Base-by-base conservation (phyloP, 2,888 invertebrate genomes). In the Clistopyga incitator region DNA sequence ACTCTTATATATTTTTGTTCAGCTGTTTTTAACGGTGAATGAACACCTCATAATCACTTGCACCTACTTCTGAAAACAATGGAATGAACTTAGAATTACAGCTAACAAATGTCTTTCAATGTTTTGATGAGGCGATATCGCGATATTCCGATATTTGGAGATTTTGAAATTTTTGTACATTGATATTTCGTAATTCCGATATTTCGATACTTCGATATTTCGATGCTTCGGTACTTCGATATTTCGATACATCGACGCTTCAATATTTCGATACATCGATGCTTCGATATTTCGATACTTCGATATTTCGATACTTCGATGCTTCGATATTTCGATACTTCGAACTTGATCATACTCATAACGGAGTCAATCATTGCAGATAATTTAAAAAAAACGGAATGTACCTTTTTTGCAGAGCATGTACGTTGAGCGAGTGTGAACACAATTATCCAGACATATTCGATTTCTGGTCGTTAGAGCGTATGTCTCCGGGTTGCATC, bases 401-500 rank as follows among this genome's bases (percentile, higher is more conserved):
- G 6, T 8, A 3, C 34, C 8, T 38, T 38, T 6, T 38, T 38
- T 38, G 8, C 34, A 38, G 34, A 38, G 34, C 34, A 38, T 38
- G 34, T 47, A 47, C 47, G 13, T 47, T n/a, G 15, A 47, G 8
- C 47, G 56, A 59, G 3, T 54, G 20, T 23, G 11, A 10, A 11
- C 23, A 20, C 15, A 25, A 23, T 29, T 59, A 59, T 59, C 4
- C 34, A 11, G 15, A 56, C 25, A 8, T 61, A 8, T 34, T 34
- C n/a, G 29, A 34, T 34, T 8, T 2, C 34, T 18, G 59, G 34
- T 61, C 29, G 29, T n/a, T 18, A n/a, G 6, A 29, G 23, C 6
- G 18, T 20, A 20, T 47, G n/a, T 29, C n/a, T 65, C 47, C 42
- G 25, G n/a, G 29, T 71, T 56, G 42, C 72, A 54, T 65, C 18